Percentiles rank a stretch among this genome's conserved stretches.
phyloP scores from a whole-genome alignment of 2,888 invertebrate genomes.

The Meta bourneti region DNA sequence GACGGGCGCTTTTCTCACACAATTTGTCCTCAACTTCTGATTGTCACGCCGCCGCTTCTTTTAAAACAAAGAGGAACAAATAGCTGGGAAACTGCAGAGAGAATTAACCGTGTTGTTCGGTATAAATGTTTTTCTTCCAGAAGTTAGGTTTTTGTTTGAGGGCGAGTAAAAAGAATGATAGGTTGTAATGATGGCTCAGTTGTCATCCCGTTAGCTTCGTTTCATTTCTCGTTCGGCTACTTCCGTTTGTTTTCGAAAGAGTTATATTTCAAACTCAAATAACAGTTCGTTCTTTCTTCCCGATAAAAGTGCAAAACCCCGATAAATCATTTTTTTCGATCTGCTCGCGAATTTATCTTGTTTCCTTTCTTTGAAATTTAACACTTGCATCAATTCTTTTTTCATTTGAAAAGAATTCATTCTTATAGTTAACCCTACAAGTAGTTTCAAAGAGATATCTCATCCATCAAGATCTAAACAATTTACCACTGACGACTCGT shows the following conservation, averaged over 20 bases:
- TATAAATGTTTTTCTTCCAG: not conserved
- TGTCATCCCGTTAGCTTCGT: conserved; percentile 14
- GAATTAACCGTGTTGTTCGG: not conserved
- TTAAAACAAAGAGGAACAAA: not conserved
- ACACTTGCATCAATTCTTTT: not conserved
- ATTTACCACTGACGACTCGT: too few species aligned
- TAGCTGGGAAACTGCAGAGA: not conserved
- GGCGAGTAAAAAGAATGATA: conserved; percentile 13
- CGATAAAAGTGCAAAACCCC: not conserved
- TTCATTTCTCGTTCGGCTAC: conserved; percentile 21
- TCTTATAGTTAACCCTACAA: too few species aligned
- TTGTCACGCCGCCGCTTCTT: not conserved
- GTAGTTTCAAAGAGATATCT: too few species aligned
- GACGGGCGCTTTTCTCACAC: not conserved
- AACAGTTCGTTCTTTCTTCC: not conserved
- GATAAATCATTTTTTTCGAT: not conserved
- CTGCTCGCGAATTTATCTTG: not conserved
- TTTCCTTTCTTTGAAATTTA: not conserved
- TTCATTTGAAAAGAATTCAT: too few species aligned
- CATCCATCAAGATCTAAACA: too few species aligned
- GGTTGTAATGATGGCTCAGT: conserved; percentile 33
- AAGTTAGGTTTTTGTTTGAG: not conserved
- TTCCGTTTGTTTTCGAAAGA: conserved; percentile 1
- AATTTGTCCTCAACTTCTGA: not conserved
- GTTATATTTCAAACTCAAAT: conserved; percentile 30